These are phyloP conservation scores for Amphilophus citrinellus DNA, from an alignment of 2,113 vertebrate genomes.

Conservation along the genomic window DNA sequence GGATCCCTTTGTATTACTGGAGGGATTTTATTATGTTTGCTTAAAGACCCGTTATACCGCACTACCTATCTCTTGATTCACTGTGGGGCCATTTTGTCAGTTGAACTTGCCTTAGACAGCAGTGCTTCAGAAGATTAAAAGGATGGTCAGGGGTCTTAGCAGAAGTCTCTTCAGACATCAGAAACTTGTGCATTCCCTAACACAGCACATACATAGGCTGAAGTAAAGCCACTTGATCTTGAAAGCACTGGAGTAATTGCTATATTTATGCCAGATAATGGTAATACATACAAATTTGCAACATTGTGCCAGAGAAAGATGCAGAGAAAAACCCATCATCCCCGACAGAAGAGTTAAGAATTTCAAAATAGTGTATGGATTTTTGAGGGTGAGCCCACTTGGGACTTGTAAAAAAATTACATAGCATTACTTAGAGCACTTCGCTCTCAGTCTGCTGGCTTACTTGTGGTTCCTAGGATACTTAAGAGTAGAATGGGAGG, in stretches of 20 bases:
- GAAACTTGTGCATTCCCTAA: background rate
- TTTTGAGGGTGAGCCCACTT: background rate
- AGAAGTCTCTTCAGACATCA: background rate
- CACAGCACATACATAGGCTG: background rate
- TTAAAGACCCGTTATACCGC: background rate
- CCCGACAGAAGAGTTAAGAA: background rate
- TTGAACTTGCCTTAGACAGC: background rate
- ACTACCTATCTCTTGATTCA: background rate
- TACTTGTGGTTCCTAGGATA: no score
- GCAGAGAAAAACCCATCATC: background rate
- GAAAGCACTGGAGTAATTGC: background rate
- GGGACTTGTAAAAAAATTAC: no score
- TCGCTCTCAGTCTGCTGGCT: no score
- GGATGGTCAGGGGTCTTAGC: background rate
- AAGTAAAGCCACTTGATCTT: background rate
- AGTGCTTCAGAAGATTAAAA: slow-evolving; percentile 6
- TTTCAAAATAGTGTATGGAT: background rate
- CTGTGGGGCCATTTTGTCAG: background rate
- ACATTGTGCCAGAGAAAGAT: background rate
- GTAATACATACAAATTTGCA: background rate
- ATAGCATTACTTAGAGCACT: background rate
- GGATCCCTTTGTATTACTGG: slow-evolving; percentile 28
- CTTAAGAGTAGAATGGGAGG: no score
- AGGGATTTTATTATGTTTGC: slow-evolving; percentile 8
- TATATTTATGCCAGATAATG: background rate